phyloP scores from a whole-genome alignment of 2,113 vertebrate species.

The Haemorhous mexicanus region DNA sequence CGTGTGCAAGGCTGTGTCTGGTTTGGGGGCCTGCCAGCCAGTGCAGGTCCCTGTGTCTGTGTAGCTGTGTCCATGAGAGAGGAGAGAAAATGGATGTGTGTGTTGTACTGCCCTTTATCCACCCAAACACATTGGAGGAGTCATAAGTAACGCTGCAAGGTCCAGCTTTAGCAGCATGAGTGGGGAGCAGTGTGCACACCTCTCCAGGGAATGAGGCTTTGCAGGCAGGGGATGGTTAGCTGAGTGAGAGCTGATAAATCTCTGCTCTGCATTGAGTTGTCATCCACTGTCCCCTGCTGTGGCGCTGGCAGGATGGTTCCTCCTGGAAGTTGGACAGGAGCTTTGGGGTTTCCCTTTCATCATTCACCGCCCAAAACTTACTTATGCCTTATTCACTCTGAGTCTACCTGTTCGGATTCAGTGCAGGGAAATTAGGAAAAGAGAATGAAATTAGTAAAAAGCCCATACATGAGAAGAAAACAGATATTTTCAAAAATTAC shows the following conservation, averaged over 20 bases:
- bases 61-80: not conserved
- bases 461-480: not conserved
- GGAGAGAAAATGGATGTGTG: not conserved
- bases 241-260: not conserved
- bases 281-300: accelerated
- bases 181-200: accelerated
- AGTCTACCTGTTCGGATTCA: not conserved
- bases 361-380: not conserved
- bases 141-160: accelerated
- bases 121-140: not conserved
- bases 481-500: not conserved
- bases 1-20: not conserved
- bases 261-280: not conserved
- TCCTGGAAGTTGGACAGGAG: not conserved
- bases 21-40: not conserved
- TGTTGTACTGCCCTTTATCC: not conserved
- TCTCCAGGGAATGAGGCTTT: not conserved
- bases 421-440: not conserved
- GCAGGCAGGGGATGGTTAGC: not conserved
- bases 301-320: not conserved
- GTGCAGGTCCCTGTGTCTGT: not conserved
- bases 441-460: not conserved
- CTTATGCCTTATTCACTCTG: not conserved
- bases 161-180: not conserved
- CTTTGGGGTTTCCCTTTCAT: not conserved